phyloP scores from a whole-genome alignment of 2,113 vertebrate genomes.

The Bagarius yarrelli region DNA sequence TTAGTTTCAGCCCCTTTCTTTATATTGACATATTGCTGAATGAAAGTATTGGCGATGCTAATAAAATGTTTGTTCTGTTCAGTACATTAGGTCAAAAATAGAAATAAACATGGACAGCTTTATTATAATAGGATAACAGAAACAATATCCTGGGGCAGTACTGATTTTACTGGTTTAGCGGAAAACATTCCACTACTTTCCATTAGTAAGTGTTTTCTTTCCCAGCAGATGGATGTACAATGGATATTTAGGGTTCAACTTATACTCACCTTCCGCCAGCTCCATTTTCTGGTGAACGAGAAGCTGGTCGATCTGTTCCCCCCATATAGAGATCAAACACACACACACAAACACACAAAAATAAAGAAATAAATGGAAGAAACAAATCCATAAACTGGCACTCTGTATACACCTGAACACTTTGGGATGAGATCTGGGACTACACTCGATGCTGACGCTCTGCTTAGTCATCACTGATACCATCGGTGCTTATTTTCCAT shows the following conservation, averaged over 20 bases:
- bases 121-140: not conserved
- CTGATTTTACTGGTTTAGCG: not conserved
- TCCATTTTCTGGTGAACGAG: conserved; percentile 85
- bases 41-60: too few relatives aligned
- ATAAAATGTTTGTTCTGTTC: too few relatives aligned
- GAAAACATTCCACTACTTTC: not conserved
- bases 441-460: not conserved
- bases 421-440: not conserved
- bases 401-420: not conserved
- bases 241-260: too few relatives aligned
- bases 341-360: not conserved
- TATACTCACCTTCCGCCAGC: conserved; percentile 77
- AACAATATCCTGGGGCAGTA: not conserved
- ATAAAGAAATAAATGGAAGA: too few relatives aligned
- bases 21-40: too few relatives aligned
- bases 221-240: not conserved
- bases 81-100: too few relatives aligned
- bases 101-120: not conserved
- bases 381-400: not conserved
- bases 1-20: too few relatives aligned
- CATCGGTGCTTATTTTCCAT: conserved; percentile 6
- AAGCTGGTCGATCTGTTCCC: conserved; percentile 77
- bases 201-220: not conserved
- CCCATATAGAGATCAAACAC: conserved; percentile 11
- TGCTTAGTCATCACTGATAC: conserved; percentile 24